Conservation (phyloP, 2,113 vertebrate genomes). For the Candoia aspera region DNA sequence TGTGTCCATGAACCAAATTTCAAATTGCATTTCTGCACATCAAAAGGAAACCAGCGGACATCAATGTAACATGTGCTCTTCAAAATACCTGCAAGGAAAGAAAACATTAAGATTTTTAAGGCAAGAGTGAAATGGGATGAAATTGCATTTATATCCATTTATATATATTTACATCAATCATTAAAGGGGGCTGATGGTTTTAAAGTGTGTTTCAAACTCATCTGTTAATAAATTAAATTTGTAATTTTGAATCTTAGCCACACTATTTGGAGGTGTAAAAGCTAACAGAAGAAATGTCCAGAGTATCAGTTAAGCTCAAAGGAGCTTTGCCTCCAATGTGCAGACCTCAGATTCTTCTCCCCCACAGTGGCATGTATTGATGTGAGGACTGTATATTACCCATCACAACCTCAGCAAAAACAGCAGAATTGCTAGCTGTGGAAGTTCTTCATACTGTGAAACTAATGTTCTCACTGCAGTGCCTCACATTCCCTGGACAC, state of each 20-base stretch:
- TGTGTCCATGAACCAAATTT: slow-evolving; percentile 94
- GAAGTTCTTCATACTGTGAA: neutral
- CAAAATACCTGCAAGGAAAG: slow-evolving; percentile 64
- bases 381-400: neutral
- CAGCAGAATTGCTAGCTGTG: neutral
- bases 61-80: slow-evolving; percentile 88
- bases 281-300: neutral
- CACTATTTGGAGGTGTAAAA: neutral
- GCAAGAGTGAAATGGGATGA: slow-evolving; percentile 1
- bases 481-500: neutral
- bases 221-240: neutral
- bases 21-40: slow-evolving; percentile 89
- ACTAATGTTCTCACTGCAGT: neutral
- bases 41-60: slow-evolving; percentile 92
- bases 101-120: rapidly evolving
- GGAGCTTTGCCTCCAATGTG: neutral
- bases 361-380: neutral
- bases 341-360: neutral
- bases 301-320: neutral
- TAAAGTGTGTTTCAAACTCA: neutral
- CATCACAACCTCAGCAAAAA: neutral
- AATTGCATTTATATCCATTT: neutral
- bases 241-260: neutral
- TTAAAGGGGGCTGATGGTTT: neutral
- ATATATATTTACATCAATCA: neutral